A percentile compares a stretch with the other conserved stretches of the same genome.
Evolutionary conservation across 2,113 vertebrate genomes (phyloP).

Genomic region (Chloropsis hardwickii): DNA sequence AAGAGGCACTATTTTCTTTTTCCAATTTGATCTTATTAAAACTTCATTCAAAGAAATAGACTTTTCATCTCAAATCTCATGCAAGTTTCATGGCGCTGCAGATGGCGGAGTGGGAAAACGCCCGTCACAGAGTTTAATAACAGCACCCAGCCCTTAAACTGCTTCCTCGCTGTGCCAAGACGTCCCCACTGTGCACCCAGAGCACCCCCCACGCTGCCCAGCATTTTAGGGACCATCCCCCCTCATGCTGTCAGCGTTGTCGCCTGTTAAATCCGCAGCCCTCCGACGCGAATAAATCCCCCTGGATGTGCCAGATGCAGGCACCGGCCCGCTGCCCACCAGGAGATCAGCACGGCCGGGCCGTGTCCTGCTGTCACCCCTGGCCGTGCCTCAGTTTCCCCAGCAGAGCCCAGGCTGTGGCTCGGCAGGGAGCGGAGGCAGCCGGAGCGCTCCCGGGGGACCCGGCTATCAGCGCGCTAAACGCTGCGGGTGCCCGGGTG

Average conservation of each 20-base stretch:
- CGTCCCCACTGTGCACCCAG: background rate
- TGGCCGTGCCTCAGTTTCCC: conserved; percentile 12
- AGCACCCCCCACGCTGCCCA: background rate
- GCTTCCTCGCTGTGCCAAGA: background rate
- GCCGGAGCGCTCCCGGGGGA: background rate
- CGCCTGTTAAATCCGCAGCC: background rate
- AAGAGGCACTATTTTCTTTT: background rate
- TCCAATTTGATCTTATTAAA: conserved; percentile 12
- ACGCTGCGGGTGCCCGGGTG: background rate
- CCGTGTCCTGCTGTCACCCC: background rate
- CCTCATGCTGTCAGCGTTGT: background rate
- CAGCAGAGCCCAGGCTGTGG: background rate
- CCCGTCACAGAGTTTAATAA: background rate
- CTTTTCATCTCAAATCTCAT: conserved; percentile 1
- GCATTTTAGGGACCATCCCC: background rate
- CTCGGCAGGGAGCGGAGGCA: background rate
- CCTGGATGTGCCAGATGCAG: background rate
- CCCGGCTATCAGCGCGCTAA: background rate
- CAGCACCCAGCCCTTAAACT: background rate
- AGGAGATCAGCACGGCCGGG: background rate
- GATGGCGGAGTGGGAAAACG: background rate
- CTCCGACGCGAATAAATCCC: background rate
- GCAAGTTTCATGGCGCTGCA: background rate
- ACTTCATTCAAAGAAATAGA: conserved; percentile 6
- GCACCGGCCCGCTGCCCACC: rapidly evolving